Percentiles rank a stretch among this genome's conserved stretches.
phyloP scores from a whole-genome alignment of 2,888 invertebrate species.

The Anarsia innoxiella region DNA sequence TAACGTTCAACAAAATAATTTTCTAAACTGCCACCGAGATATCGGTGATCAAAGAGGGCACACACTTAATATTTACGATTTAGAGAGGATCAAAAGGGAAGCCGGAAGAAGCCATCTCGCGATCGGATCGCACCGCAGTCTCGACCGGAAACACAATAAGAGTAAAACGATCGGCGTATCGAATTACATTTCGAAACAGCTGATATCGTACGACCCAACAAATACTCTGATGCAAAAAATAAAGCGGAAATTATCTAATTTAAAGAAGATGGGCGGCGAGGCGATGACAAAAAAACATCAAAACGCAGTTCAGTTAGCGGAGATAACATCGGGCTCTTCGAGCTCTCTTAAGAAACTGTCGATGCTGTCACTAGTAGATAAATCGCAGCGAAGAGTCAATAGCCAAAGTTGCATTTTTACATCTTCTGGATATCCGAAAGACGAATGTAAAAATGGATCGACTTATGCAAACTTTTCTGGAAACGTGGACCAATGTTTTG shows the following conservation, averaged over 20 bases:
- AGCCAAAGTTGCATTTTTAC: conserved; percentile 64
- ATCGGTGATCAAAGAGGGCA: conserved; percentile 51
- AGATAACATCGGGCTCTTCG: conserved; percentile 63
- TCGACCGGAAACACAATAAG: conserved; percentile 66
- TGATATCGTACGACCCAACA: conserved; percentile 66
- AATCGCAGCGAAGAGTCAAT: conserved; percentile 57
- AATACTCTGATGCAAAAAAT: conserved; percentile 68
- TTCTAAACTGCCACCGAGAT: conserved; percentile 53
- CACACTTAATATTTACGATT: conserved; percentile 62
- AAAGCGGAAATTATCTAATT: conserved; percentile 66
- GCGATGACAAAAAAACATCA: conserved; percentile 65
- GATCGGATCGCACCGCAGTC: conserved; percentile 59
- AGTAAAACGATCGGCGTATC: conserved; percentile 65
- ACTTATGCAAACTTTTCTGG: conserved; percentile 68
- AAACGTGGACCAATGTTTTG: conserved; percentile 69
- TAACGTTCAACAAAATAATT: conserved; percentile 63
- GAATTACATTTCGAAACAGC: conserved; percentile 67
- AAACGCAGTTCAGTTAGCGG: conserved; percentile 64
- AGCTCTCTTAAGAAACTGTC: conserved; percentile 64
- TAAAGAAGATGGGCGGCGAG: conserved; percentile 68
- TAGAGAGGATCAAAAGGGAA: conserved; percentile 62
- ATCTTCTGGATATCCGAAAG: conserved; percentile 51
- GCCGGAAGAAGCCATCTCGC: conserved; percentile 48
- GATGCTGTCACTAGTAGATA: conserved; percentile 64
- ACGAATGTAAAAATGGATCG: conserved; percentile 50